These are phyloP conservation scores for Lithophane socia DNA, from an alignment of 2,888 invertebrate species.

Conservation along the genomic window DNA sequence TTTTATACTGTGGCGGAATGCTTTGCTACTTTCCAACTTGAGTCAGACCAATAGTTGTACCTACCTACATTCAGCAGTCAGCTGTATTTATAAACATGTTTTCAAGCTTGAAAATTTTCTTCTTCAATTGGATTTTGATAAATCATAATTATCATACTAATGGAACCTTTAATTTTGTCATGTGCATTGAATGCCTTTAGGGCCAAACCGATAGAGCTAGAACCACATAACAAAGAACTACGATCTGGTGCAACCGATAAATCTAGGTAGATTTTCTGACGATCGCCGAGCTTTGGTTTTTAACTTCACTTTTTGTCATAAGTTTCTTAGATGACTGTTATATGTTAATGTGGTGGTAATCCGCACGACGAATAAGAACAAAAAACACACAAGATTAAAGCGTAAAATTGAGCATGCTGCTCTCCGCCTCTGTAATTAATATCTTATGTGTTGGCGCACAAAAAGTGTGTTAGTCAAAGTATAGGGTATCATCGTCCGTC, in stretches of 20 bases:
- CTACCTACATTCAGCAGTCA: slow-evolving; percentile 3
- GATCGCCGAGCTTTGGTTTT: slow-evolving; percentile 14
- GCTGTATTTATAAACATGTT: not conserved
- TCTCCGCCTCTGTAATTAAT: slow-evolving; percentile 87
- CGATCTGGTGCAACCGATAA: not conserved
- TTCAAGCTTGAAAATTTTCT: not conserved
- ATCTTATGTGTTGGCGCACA: slow-evolving; percentile 82
- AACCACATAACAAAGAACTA: not conserved
- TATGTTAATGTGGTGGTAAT: slow-evolving; percentile 61
- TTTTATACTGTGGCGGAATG: slow-evolving; percentile 53
- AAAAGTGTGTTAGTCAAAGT: slow-evolving; percentile 76
- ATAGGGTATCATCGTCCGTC: slow-evolving; percentile 68
- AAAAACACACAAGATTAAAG: slow-evolving; percentile 74
- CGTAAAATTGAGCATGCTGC: slow-evolving; percentile 83
- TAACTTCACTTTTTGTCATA: slow-evolving; percentile 20
- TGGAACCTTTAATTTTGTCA: not conserved
- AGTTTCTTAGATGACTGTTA: slow-evolving; percentile 52
- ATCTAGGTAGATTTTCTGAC: not conserved
- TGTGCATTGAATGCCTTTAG: slow-evolving; percentile 3
- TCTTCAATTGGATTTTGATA: not conserved
- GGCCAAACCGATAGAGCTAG: not conserved
- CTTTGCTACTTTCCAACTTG: slow-evolving; percentile 51
- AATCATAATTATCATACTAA: not conserved
- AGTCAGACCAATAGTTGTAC: slow-evolving; percentile 17
- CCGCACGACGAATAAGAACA: slow-evolving; percentile 61